A percentile compares a stretch with the other conserved stretches of the same genome.
Conservation (phyloP, 2,113 vertebrate species). For the Rhombomys opimus region DNA sequence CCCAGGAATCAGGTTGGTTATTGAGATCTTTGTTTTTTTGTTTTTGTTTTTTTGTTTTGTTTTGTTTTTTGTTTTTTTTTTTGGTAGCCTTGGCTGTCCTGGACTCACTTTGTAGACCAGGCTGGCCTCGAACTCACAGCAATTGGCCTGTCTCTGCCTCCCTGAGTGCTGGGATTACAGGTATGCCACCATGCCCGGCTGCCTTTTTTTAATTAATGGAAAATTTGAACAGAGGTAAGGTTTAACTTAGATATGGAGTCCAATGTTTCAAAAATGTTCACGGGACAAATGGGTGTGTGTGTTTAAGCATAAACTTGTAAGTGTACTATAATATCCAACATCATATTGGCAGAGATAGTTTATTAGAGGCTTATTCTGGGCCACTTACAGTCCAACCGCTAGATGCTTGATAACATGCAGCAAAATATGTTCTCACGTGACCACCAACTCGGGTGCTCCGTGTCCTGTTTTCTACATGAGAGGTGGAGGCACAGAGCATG, state of each 20-base stretch:
- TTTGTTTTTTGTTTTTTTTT: no score
- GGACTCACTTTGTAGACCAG: no score
- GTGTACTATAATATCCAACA: neutral
- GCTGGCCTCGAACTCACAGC: no score
- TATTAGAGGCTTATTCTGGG: neutral
- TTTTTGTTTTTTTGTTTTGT: no score
- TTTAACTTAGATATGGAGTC: neutral
- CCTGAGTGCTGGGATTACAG: no score
- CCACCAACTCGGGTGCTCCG: neutral
- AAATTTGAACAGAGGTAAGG: slow-evolving; percentile 14
- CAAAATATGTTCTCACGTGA: neutral
- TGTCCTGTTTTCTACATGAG: neutral
- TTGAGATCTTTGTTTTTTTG: no score
- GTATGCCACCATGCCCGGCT: neutral
- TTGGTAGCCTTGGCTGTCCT: no score
- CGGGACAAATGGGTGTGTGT: neutral
- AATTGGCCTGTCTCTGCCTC: no score
- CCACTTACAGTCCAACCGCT: neutral
- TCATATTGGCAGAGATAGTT: neutral
- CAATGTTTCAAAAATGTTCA: neutral
- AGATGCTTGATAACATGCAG: neutral
- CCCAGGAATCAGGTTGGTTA: neutral
- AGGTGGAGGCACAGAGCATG: neutral
- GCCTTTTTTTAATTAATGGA: slow-evolving; percentile 55
- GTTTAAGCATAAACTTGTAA: neutral